These are phyloP conservation scores for Sycon ciliatum DNA, from an alignment of 37 sponge, comb jelly and placozoan genomes.

Conservation along the genomic window DNA sequence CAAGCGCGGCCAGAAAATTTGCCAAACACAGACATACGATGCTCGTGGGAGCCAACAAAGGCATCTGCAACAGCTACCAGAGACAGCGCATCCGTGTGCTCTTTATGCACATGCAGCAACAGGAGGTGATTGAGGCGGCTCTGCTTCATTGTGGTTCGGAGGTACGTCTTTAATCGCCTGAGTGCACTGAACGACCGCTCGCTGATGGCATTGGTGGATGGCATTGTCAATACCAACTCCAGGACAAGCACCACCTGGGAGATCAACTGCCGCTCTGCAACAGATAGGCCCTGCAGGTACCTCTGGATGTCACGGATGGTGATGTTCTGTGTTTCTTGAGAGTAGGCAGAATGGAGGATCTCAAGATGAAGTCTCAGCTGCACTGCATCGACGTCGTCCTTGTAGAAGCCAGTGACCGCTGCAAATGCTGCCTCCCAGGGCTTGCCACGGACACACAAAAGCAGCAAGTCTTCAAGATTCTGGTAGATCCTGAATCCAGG, in stretches of 20 bases:
- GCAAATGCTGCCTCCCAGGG: background rate
- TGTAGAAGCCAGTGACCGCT: background rate
- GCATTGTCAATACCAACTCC: background rate
- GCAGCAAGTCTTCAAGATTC: background rate
- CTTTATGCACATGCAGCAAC: background rate
- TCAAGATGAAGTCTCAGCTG: background rate
- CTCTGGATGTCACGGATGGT: background rate
- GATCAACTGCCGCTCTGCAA: background rate
- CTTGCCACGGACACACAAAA: background rate
- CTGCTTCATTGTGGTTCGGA: background rate
- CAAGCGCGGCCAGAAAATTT: too few relatives aligned
- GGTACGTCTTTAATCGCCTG: background rate
- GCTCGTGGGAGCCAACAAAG: too few relatives aligned
- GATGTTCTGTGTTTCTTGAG: background rate
- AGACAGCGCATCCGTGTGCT: background rate
- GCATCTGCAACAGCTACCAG: too few relatives aligned
- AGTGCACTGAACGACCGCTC: background rate
- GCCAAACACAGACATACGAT: too few relatives aligned
- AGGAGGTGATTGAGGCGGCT: background rate
- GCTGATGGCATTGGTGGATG: background rate
- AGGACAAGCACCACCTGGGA: background rate
- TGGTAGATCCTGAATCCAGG: conserved; percentile 1
- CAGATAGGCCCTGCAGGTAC: background rate
- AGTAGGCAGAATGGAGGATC: background rate
- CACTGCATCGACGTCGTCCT: background rate